Evolutionary conservation across 1,140 invertebrate genomes (phyloP), one percentile per base, ranked within the genome.

Genomic region (Hylaeus volcanicus): DNA sequence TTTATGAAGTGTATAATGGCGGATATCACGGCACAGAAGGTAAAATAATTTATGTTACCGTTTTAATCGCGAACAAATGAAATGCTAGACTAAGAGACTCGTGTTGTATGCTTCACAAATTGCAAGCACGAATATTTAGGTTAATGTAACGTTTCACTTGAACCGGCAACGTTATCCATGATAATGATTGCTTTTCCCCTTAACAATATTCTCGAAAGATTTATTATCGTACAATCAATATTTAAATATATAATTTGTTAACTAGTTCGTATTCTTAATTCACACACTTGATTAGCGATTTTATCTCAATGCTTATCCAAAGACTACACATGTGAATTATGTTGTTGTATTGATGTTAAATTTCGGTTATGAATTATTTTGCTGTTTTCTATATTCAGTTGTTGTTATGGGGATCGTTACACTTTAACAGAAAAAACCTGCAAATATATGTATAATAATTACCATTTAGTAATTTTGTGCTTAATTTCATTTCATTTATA

Each of bases 1-100:
- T 89, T 76, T 87, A 85, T 82, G 63, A n/a, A 79, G 82, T 79
- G 41, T 89, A 92, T 88, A 83, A 93, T 93, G 92, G 92, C 88
- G 80, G 89, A 90, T 86, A 88, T 87, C 55, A 92, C 89, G 43
- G 85, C 82, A 75, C 80, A 88, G 82, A 92, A 92, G 91, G 92
- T 93, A 91, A 91, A 82, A 73, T 65, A 75, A 69, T 74, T 73
- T 66, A 11, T 58, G 12, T 37, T 53, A 61, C 48, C 26, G 8
- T 56, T 70, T 41, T 8, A 73, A 12, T 37, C 2, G 37, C 5
- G 8, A 5, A 11, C 11, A 12, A n/a, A 51, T 26, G 15, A 61
- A 66, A 26, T 64, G 51, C 14, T 5, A 60, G 56, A 9, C n/a
- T 51, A 11, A 37, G 6, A 48, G 15, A 6, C n/a, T n/a, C 5